Base-by-base conservation (phyloP, 2,113 vertebrate genomes). In the Microcebus tavaratra region DNA sequence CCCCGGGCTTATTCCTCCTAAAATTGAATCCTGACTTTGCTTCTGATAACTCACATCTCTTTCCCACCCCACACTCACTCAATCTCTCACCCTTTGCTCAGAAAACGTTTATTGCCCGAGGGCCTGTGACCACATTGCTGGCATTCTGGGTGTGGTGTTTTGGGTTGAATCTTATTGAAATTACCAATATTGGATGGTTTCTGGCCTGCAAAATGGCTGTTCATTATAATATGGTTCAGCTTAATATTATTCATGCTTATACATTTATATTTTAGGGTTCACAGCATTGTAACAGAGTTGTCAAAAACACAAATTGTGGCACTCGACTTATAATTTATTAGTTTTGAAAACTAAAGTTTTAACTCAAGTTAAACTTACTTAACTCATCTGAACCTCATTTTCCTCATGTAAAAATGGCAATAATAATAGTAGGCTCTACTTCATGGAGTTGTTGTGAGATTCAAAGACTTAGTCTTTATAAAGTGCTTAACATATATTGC, bases 331-430 rank as follows among this genome's bases (percentile, higher is more conserved):
- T 13, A 80, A 48, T 39, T 94, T 94, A 45, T 31, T 31, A 78
- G 48, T 82, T 96, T 96, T 91, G 29, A 78, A 94, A 93, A 82
- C 29, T 75, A 31, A 29, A 36, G 57, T 73, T 88, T 25, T 42
- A 42, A 42, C 39, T 42, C 39, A 42, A 42, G 39, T 42, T 42
- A 42, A 42, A 42, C 39, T 86, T 95, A 78, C 59, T 89, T 88
- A 36, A 82, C 72, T 67, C 36, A 65, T 34, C 42, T 80, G 45
- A 89, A 80, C 15, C 11, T 96, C 65, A 76, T 88, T 93, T 86
- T 72, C 59, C 57, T 89, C 87, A 36, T 42, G 50, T n/a, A 25
- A 80, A 91, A 96, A 94, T 93, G 27, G 36, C 90, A 20, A 89
- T 67, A 81, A 59, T 82, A 88, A 97, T 18, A 61, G 15, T n/a